Percentiles rank a stretch among this genome's conserved stretches.
phyloP scores from a whole-genome alignment of 1,140 invertebrate species.

The Bombus superbus region DNA sequence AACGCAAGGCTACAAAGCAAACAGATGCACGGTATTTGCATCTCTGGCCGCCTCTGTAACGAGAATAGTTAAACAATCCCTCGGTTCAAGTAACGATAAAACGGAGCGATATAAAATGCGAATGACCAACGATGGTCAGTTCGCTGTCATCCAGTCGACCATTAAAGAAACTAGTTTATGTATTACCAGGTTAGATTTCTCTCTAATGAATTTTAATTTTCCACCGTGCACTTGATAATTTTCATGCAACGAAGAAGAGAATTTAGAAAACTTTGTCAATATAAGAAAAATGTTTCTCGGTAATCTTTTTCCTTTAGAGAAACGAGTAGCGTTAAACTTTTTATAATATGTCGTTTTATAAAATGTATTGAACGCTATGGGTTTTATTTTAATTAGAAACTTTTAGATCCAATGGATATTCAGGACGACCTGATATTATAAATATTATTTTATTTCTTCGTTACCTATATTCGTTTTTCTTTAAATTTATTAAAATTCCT shows the following conservation, averaged over 20 bases:
- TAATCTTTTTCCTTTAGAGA: no score
- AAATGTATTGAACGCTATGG: neutral
- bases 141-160: neutral
- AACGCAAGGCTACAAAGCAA: neutral
- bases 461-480: neutral
- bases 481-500: neutral
- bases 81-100: neutral
- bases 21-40: neutral
- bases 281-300: no score
- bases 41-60: neutral
- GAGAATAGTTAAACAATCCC: neutral
- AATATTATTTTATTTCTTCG: neutral
- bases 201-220: no score
- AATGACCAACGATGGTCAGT: neutral
- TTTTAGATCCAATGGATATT: no score
- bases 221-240: no score
- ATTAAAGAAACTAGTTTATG: neutral
- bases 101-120: neutral
- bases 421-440: neutral
- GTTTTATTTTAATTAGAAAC: neutral
- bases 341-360: no score
- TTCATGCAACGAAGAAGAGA: no score
- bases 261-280: no score
- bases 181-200: neutral
- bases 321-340: no score